Evolutionary conservation across 1,140 invertebrate genomes (phyloP), one percentile per base, ranked within the genome.

Genomic region (Drosophila bocki): DNA sequence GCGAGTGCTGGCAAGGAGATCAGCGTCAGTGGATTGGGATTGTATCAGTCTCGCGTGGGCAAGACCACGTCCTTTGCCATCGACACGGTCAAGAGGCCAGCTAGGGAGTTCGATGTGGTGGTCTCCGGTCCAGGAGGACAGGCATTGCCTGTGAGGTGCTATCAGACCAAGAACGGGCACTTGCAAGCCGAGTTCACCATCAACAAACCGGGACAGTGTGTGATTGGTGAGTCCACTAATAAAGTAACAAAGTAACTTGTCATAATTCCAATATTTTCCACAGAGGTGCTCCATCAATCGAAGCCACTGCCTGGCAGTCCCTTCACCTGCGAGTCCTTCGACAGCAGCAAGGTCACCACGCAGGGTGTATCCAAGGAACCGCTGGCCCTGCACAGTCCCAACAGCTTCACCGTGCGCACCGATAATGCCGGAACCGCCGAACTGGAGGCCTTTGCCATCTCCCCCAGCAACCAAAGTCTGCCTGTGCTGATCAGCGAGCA

Each of bases 321-420:
- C 17, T 99, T 98, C 93, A 96, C 95, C 65, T 99, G 98, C 87
- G 97, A 99, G 93, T 97, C 98, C 1, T 99, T 98, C 91, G 98
- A 99, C 93, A 95, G 98, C 12, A 95, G 95, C 44, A 97, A 96
- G 94, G 95, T 96, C 7, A 94, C 94, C 75, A 91, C 97, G 26
- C 95, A 96, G 63, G 96, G 96, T 67, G 93, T 97, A 22, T 96
- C 95, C 29, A 95, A 96, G 48, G 96, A 95, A n/a, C 96, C 96
- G 48, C 95, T 98, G 50, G 96, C 96, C 29, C 95, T 98, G 19
- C 97, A 97, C 75, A 97, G 97, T 91, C 95, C 96, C 33, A 96
- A 98, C 71, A 95, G 95, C 39, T 97, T 98, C 80, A 97, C 96
- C 97, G 98, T 99, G 54, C 96, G 97, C 84, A 96, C 96, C 59